Evolutionary conservation across 2,113 vertebrate genomes (phyloP).

Genomic region (Alethe castanea): DNA sequence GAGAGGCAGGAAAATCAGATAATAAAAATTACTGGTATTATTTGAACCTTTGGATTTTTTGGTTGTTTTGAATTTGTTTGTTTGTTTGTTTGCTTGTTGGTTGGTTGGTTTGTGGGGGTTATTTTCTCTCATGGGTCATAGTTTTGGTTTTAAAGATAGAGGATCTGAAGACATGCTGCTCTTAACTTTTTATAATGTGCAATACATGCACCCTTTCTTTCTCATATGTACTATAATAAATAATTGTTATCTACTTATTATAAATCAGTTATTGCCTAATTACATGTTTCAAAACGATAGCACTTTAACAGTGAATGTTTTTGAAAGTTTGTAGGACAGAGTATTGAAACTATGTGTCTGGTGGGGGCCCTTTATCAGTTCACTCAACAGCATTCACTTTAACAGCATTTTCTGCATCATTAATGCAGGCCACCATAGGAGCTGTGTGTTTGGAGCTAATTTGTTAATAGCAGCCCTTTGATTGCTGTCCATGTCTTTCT

Average conservation of each 20-base stretch:
- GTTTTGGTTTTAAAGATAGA: not conserved
- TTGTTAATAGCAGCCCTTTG: not conserved
- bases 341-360: not conserved
- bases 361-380: not conserved
- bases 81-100: not conserved
- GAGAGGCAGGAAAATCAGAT: not conserved
- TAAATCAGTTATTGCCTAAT: not conserved
- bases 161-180: not conserved
- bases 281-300: not conserved
- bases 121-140: not conserved
- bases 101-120: fast-evolving
- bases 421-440: not conserved
- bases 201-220: not conserved
- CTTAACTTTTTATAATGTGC: not conserved
- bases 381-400: not conserved
- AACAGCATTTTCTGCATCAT: not conserved
- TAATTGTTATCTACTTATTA: not conserved
- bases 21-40: not conserved
- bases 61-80: not conserved
- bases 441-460: not conserved
- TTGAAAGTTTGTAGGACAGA: not conserved
- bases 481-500: not conserved
- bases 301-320: not conserved
- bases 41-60: not conserved
- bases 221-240: not conserved